Base-by-base conservation (phyloP, 2,797 vertebrate species). In the Scyliorhinus canicula region DNA sequence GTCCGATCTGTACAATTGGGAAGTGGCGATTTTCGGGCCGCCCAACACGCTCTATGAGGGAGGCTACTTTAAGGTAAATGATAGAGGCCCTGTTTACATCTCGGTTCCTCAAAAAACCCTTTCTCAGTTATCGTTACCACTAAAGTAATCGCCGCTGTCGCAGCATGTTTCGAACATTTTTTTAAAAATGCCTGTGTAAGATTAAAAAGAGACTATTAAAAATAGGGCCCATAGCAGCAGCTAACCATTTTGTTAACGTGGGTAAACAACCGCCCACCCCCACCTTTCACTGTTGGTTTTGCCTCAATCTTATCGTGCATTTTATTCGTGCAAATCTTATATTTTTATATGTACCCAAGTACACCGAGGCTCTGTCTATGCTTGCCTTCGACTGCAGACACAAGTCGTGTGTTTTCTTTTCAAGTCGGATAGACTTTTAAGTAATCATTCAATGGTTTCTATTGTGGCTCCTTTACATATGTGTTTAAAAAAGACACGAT, bases 1-100 rank as follows among this genome's bases (percentile, higher is more conserved):
- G 97, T 98, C 98, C 50, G 98, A 99, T 97, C 98, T 99, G 95
- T 99, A 99, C 97, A 98, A 99, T 97, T 99, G 98, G 98, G 98
- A 99, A 96, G 98, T 98, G 96, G 99, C 98, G 96, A 98, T 99
- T 96, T 99, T 99, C 95, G 98, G 98, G 50, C 98, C 98, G 95
- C 99, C 98, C 71, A 99, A 99, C 96, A 99, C 98, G 4, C 97
- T 98, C 90, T 99, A 99, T 79, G 98, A 99, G 96, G 99, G 98
- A 12, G 98, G 99, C 35, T 99, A 99, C 97, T 99, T 99, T 95
- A 99, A 99, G 98, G 99, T 99, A 96, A 96, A 97, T 77, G 57
- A 93, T 28, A 71, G 26, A 95, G 93, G 88, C 88, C 88, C 88
- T 91, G 60, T 91, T 91, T 91, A 91, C 57, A 91, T 91, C n/a